Conservation (phyloP, 2,888 invertebrate genomes). For the Andrena minutula region DNA sequence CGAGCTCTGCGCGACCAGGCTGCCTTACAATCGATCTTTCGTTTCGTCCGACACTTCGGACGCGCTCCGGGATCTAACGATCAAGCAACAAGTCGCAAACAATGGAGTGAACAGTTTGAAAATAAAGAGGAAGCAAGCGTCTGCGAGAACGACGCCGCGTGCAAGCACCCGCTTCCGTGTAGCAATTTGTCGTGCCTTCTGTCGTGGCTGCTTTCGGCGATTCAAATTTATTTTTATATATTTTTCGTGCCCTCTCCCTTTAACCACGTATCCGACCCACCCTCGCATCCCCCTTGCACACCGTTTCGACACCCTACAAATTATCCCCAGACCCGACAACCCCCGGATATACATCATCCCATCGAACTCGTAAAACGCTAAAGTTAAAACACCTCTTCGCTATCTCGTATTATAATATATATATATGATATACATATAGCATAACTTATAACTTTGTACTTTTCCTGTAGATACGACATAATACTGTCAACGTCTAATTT, state of each 20-base stretch:
- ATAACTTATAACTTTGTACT: constrained; percentile 83
- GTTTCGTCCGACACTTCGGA: constrained; percentile 10
- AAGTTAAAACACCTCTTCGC: constrained; percentile 59
- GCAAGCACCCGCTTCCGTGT: constrained; percentile 76
- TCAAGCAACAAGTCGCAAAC: not conserved
- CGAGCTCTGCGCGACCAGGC: constrained; percentile 11
- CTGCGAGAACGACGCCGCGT: constrained; percentile 42
- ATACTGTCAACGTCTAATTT: constrained; percentile 81
- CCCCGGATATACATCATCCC: constrained; percentile 45
- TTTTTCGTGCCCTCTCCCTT: constrained; percentile 56
- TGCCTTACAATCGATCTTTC: constrained; percentile 30
- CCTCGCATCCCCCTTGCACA: not conserved
- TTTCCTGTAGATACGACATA: constrained; percentile 84
- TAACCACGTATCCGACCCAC: constrained; percentile 14
- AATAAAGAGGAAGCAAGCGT: constrained; percentile 44
- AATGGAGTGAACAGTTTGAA: not conserved
- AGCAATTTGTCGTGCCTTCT: constrained; percentile 83
- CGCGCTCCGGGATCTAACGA: not conserved
- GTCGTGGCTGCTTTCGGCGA: constrained; percentile 81
- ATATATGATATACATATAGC: constrained; percentile 70
- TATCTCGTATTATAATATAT: constrained; percentile 66
- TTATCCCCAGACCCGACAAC: constrained; percentile 15
- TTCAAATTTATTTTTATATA: constrained; percentile 79
- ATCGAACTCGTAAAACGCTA: constrained; percentile 58
- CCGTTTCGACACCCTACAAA: constrained; percentile 16